Conservation (phyloP, 1,140 invertebrate species). For the Drosophila erecta region DNA sequence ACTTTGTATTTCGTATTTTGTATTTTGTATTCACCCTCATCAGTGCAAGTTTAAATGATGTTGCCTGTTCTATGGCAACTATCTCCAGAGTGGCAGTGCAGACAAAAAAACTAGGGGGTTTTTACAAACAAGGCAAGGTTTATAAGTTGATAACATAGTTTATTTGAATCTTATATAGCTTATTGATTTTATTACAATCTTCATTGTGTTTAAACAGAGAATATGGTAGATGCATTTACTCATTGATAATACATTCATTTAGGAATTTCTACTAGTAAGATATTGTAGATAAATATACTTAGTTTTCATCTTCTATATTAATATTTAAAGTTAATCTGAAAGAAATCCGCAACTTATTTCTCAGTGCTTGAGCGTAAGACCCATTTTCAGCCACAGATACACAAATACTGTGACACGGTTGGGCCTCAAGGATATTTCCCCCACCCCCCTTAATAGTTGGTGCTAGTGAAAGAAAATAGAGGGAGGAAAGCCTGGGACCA, state of each 20-base stretch:
- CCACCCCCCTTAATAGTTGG: constrained; percentile 23
- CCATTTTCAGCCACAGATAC: constrained; percentile 35
- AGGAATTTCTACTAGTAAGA: background rate
- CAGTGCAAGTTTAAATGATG: constrained; percentile 74
- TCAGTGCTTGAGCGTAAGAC: constrained; percentile 15
- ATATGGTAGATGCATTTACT: background rate
- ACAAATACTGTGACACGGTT: constrained; percentile 47
- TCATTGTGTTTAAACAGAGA: background rate
- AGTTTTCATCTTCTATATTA: background rate
- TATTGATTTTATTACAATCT: background rate
- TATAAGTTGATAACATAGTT: background rate
- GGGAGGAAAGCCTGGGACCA: background rate
- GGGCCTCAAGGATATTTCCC: constrained; percentile 61
- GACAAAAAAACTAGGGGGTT: background rate
- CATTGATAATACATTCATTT: background rate
- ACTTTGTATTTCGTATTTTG: constrained; percentile 58
- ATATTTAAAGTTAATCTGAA: background rate
- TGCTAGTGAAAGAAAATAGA: constrained; percentile 60
- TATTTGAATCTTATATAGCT: too few relatives aligned
- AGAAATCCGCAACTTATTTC: background rate
- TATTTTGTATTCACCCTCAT: constrained; percentile 77
- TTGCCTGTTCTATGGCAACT: constrained; percentile 54
- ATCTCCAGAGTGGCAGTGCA: constrained; percentile 48
- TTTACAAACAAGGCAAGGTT: too few relatives aligned
- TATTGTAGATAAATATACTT: background rate